Conservation (phyloP, 2,113 vertebrate genomes). For the Phalacrocorax pelagicus region DNA sequence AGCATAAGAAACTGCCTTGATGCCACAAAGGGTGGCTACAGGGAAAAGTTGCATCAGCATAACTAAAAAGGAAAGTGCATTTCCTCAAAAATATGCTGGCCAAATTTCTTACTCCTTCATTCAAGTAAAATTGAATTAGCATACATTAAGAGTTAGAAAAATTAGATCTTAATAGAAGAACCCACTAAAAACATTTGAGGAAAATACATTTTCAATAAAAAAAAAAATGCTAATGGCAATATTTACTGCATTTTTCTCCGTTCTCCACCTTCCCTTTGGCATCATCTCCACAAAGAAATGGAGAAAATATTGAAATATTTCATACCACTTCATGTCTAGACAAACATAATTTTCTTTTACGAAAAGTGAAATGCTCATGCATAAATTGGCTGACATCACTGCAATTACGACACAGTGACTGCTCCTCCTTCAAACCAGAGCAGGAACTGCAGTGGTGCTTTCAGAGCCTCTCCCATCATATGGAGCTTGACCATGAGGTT, state of each 20-base stretch:
- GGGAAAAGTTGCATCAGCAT: neutral
- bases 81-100: neutral
- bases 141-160: neutral
- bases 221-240: neutral
- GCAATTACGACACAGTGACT: neutral
- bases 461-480: neutral
- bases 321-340: neutral
- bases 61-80: neutral
- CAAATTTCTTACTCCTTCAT: neutral
- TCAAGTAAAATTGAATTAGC: neutral
- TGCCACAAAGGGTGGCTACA: neutral
- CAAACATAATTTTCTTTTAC: neutral
- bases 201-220: neutral
- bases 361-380: neutral
- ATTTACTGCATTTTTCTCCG: neutral
- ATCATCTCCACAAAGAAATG: neutral
- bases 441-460: neutral
- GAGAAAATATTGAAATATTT: neutral
- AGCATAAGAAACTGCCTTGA: neutral
- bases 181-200: neutral
- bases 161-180: neutral
- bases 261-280: neutral
- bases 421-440: neutral
- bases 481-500: neutral
- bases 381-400: neutral